Evolutionary conservation across 2,113 vertebrate species (phyloP).

Genomic region (Malurus melanocephalus): DNA sequence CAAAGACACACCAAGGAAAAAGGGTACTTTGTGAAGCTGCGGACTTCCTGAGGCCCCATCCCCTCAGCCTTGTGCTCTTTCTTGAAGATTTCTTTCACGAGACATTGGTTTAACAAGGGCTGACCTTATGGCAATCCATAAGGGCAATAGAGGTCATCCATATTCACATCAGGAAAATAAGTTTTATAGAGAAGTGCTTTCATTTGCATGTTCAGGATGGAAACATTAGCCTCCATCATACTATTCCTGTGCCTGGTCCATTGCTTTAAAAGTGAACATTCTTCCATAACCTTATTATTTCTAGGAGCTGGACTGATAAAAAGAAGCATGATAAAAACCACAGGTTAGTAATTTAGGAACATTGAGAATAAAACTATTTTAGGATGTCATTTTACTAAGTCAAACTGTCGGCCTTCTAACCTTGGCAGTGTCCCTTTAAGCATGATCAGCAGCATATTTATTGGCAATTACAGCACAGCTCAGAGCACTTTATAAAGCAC

Average conservation of each 20-base stretch:
- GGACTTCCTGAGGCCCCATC: not conserved
- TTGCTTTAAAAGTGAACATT: not conserved
- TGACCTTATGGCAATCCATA: not conserved
- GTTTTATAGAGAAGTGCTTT: not conserved
- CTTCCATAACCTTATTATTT: not conserved
- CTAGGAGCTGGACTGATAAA: not conserved
- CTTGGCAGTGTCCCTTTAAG: not conserved
- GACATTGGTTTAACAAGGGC: not conserved
- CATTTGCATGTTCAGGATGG: not conserved
- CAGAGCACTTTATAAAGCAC: conserved; percentile 15
- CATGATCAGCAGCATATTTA: conserved; percentile 11
- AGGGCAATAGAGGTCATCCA: not conserved
- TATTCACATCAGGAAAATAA: not conserved
- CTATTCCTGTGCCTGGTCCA: not conserved
- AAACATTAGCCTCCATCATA: not conserved
- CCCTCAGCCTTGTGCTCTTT: not conserved
- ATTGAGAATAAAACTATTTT: conserved; percentile 2
- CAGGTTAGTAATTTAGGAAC: not conserved
- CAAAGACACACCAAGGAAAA: not conserved
- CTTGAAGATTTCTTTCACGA: not conserved
- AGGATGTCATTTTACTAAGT: not conserved
- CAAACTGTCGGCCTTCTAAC: not conserved
- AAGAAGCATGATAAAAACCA: not conserved
- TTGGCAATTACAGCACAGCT: conserved; percentile 14
- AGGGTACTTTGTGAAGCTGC: not conserved